Base-by-base conservation (phyloP, 1,140 invertebrate genomes). In the Araneus ventricosus region DNA sequence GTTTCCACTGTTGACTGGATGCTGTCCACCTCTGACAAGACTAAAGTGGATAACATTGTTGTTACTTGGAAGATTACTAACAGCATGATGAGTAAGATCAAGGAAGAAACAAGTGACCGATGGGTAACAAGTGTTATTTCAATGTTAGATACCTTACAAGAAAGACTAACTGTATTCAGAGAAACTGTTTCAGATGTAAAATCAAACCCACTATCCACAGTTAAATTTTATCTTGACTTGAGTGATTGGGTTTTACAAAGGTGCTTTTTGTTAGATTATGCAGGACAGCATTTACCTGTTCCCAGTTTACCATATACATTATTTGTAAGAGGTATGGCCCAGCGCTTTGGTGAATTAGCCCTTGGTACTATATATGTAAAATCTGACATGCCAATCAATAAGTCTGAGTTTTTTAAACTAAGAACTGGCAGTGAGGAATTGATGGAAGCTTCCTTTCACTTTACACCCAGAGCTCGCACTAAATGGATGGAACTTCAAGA, bases 1-100 rank as follows among this genome's bases (percentile, higher is more conserved):
- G 93, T 93, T 27, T 94, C 93, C 7, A 94, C 90, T 75, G 91
- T 94, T 10, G 93, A 94, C 27, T 94, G 93, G 93, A 88, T 94
- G 90, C 67, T 94, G 39, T 94, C 93, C 30, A 88, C 90, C 24
- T 20, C 70, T 85, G 79, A 90, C 14, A 90, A 88, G 27, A 93
- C 93, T n/a, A 85, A 94, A 84, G 80, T 59, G 20, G 93, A 94
- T 37, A 82, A 84, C 22, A 70, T 92, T 45, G 57, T 88, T 70
- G 90, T 94, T 5, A 94, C 93, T 6, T 94, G 93, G 93, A 92
- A 94, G 57, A 93, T 93, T 4, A 94, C 93, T 22, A 87, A 94
- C n/a, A 93, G 61, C 57, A 91, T 94, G 45, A 30, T 94, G 57
- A 52, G n/a, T 30, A 93, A 85, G 24, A 61, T 94, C 4, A 91